These are phyloP conservation scores for Poecilia wingei DNA, from an alignment of 2,797 vertebrate genomes.

Conservation along the genomic window DNA sequence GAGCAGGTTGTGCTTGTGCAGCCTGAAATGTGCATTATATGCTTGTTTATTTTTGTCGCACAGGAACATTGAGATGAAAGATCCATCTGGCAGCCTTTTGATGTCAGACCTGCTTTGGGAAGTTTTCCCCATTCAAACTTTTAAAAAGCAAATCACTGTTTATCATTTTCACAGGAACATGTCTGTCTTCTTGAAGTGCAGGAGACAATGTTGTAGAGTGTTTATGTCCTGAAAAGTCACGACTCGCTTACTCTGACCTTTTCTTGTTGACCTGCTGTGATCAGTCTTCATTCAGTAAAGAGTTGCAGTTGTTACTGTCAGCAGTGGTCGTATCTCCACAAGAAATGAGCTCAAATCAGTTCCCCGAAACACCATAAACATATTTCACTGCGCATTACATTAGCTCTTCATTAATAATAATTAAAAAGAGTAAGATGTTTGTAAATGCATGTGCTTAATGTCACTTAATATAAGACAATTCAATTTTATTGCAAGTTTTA, in stretches of 20 bases:
- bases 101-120: slow-evolving; percentile 34
- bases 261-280: slow-evolving; percentile 12
- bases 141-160: slow-evolving; percentile 15
- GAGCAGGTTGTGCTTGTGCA: slow-evolving; percentile 22
- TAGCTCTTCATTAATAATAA: not conserved
- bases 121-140: slow-evolving; percentile 33
- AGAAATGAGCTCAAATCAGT: slow-evolving; percentile 35
- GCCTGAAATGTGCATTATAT: slow-evolving; percentile 35
- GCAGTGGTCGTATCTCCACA: slow-evolving; percentile 28
- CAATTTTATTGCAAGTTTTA: not conserved
- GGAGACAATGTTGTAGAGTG: slow-evolving; percentile 9
- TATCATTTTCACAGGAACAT: slow-evolving; percentile 16
- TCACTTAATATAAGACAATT: not conserved
- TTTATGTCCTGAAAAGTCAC: slow-evolving; percentile 28
- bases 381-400: slow-evolving; percentile 5
- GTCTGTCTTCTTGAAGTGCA: slow-evolving; percentile 2
- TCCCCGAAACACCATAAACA: not conserved
- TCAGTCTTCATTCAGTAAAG: slow-evolving; percentile 50
- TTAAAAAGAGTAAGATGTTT: not conserved
- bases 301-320: slow-evolving; percentile 43
- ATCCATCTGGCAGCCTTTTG: slow-evolving; percentile 38
- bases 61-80: slow-evolving; percentile 36
- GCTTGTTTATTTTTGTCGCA: slow-evolving; percentile 30
- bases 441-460: not conserved
- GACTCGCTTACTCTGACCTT: slow-evolving; percentile 46